A percentile compares a stretch with the other conserved stretches of the same genome.
Evolutionary conservation across 2,113 vertebrate genomes (phyloP).

Genomic region (Litocranius walleri): DNA sequence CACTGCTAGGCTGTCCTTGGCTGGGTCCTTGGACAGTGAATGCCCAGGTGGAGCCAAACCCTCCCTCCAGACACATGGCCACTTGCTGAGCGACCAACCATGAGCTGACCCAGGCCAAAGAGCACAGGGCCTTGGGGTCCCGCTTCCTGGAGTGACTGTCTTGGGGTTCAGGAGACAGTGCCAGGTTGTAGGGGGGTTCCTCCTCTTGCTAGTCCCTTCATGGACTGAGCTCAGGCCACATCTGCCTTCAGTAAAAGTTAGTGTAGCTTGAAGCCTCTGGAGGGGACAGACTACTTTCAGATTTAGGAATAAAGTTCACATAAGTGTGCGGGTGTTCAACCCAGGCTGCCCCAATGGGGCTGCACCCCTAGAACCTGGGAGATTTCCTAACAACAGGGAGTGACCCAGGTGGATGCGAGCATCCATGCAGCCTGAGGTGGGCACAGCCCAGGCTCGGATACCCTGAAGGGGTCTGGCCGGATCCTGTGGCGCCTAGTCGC

Average conservation of each 20-base stretch:
- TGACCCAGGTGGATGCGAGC: fast-evolving
- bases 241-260: fast-evolving
- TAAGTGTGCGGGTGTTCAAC: fast-evolving
- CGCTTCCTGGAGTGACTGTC: fast-evolving
- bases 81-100: fast-evolving
- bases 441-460: fast-evolving
- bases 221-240: not conserved
- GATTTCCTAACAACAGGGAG: not conserved
- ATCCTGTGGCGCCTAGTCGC: fast-evolving
- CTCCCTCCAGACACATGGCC: fast-evolving
- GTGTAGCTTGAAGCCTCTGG: fast-evolving
- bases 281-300: fast-evolving
- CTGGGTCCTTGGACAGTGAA: fast-evolving
- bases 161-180: fast-evolving
- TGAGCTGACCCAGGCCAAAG: fast-evolving
- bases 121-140: fast-evolving
- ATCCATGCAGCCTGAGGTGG: fast-evolving
- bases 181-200: not conserved
- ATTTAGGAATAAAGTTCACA: too few relatives aligned
- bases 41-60: fast-evolving
- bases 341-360: fast-evolving
- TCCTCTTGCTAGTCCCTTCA: too few relatives aligned
- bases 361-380: too few relatives aligned
- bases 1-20: not conserved
- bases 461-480: not conserved